Base-by-base conservation (phyloP, 2,888 invertebrate species). In the Salticus scenicus region DNA sequence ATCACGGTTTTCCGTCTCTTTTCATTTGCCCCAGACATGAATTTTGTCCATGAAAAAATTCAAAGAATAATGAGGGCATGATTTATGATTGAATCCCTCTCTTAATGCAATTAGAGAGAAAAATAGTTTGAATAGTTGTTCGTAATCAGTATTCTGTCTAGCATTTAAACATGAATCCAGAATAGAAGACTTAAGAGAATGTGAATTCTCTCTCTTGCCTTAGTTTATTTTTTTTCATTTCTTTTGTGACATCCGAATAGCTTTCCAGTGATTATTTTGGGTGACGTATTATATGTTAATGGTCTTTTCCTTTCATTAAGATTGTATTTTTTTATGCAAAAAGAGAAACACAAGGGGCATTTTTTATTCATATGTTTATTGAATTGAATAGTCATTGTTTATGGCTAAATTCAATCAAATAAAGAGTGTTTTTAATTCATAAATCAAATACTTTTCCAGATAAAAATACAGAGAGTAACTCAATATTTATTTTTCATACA, bases 81-180 rank as follows among this genome's bases (percentile, higher is more conserved):
- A 81, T 74, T 74, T 67, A 81, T 81, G 37, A 30, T 33, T 30
- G 47, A 80, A 64, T 80, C 37, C 42, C 63, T 17, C 42, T 67
- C 73, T 33, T 74, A 73, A 69, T 69, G 27, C 74, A 74, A 74
- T 81, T 81, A 81, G 57, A 69, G 41, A 30, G 12, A 10, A 30
- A 47, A 69, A 81, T 81, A 74, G 81, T 81, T 81, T 81, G 57
- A 69, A 74, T 81, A 81, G 81, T 81, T 81, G 69, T 27, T 0
- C 33, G 33, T 57, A 72, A 47, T 79, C 72, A 41, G 71, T 37
- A 70, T 37, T 63, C 24, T 70, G 71, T 51, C 31, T 37, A 57
- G 57, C 51, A 12, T 74, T 74, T 74, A 41, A 75, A 75, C 63
- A 57, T 28, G 57, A 20, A 24, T 24, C 57, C 17, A 57, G 24